Evolutionary conservation across 2,113 vertebrate genomes (phyloP).

Genomic region (Thinocorus orbignyianus): DNA sequence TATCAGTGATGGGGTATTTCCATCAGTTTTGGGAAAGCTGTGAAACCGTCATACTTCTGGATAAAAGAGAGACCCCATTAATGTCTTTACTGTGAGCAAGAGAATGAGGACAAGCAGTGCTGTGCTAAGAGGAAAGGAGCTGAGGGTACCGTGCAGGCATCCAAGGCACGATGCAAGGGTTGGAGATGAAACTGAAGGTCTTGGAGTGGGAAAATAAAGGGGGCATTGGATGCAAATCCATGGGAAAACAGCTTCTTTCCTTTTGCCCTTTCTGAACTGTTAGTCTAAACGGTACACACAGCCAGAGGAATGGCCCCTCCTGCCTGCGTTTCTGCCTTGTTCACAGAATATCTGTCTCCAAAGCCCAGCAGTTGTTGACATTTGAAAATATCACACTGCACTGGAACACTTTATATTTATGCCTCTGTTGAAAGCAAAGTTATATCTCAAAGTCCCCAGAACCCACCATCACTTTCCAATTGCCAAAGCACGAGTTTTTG

Average conservation of each 20-base stretch:
- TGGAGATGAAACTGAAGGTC: neutral
- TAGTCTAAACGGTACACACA: neutral
- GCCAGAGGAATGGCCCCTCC: neutral
- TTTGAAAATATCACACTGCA: constrained; percentile 30
- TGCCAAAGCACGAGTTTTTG: constrained; percentile 17
- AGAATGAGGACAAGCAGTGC: neutral
- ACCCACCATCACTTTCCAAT: neutral
- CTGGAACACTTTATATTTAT: constrained; percentile 40
- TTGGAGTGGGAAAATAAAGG: neutral
- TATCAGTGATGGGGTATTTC: neutral
- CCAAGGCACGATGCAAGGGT: neutral
- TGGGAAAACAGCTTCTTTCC: neutral
- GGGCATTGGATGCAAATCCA: neutral
- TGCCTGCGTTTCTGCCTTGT: neutral
- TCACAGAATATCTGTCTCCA: constrained; percentile 14
- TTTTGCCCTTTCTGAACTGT: neutral
- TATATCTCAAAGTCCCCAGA: constrained; percentile 29
- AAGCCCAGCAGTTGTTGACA: constrained; percentile 23
- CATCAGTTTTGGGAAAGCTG: fast-evolving
- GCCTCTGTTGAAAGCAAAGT: constrained; percentile 34
- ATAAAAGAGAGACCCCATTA: neutral
- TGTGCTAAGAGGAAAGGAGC: fast-evolving
- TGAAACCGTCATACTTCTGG: neutral
- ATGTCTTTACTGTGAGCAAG: neutral
- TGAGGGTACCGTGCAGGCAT: neutral